Evolutionary conservation across 2,797 vertebrate genomes (phyloP).

Genomic region (Astyanax mexicanus): DNA sequence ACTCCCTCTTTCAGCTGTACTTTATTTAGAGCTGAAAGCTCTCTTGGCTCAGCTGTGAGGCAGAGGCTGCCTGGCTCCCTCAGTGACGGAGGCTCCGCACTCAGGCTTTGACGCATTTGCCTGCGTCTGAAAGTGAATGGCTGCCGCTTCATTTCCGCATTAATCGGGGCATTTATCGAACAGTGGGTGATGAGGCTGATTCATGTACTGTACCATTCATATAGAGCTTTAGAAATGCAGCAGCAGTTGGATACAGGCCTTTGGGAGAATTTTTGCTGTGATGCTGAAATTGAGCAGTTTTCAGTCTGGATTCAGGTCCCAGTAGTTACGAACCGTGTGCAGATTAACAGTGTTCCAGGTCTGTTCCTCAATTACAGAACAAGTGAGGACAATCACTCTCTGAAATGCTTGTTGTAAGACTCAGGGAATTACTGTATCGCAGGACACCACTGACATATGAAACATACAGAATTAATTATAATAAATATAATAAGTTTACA

Average conservation of each 20-base stretch:
- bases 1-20: slow-evolving; percentile 23
- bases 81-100: slow-evolving; percentile 23
- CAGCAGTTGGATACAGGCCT: not conserved
- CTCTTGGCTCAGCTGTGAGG: slow-evolving; percentile 23
- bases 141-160: slow-evolving; percentile 31
- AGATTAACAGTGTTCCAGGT: no score
- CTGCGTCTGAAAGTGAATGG: slow-evolving; percentile 16
- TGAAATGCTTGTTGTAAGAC: no score
- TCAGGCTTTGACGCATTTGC: slow-evolving; percentile 31
- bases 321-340: no score
- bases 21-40: slow-evolving; percentile 40
- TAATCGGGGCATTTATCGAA: slow-evolving; percentile 43
- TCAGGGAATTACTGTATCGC: no score
- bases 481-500: no score
- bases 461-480: no score
- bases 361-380: no score
- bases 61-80: slow-evolving; percentile 15
- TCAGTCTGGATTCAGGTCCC: no score
- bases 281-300: not conserved
- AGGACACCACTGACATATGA: no score
- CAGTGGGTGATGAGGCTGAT: slow-evolving; percentile 2
- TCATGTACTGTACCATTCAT: not conserved
- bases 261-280: not conserved
- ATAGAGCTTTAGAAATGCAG: not conserved
- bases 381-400: no score